A percentile compares a stretch with the other conserved stretches of the same genome.
These are phyloP conservation scores for Lophura swinhoii DNA, from an alignment of 2,797 vertebrate species.

Conservation along the genomic window DNA sequence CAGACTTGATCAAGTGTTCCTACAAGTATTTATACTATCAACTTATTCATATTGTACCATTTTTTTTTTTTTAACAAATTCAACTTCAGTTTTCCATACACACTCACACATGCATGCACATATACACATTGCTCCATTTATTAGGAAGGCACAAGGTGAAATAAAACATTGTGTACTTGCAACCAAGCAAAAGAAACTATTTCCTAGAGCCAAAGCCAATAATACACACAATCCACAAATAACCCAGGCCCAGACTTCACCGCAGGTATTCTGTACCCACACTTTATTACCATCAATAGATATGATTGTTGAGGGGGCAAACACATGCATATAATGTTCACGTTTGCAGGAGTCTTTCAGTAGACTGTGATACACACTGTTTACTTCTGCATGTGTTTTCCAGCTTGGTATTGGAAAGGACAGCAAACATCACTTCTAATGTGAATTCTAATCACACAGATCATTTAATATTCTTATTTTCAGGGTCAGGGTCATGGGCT, in stretches of 20 bases:
- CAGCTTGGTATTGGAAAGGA: background rate
- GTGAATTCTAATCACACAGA: background rate
- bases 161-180: background rate
- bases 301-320: background rate
- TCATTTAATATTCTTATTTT: background rate
- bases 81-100: background rate
- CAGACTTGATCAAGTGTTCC: background rate
- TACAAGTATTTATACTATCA: background rate
- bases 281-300: background rate
- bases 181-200: slow-evolving; percentile 50
- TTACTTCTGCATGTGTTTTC: background rate
- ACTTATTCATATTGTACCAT: background rate
- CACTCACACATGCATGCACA: background rate
- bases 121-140: background rate
- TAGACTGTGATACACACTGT: background rate
- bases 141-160: background rate
- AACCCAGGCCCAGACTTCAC: background rate
- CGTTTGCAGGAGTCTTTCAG: background rate
- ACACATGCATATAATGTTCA: rapidly evolving
- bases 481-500: background rate
- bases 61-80: background rate
- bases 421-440: background rate
- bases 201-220: slow-evolving; percentile 34
- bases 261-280: background rate
- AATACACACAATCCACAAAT: background rate